Evolutionary conservation across 1,140 invertebrate species (phyloP), one percentile per base, ranked within the genome.

Genomic region (Sarcophaga peregrina): DNA sequence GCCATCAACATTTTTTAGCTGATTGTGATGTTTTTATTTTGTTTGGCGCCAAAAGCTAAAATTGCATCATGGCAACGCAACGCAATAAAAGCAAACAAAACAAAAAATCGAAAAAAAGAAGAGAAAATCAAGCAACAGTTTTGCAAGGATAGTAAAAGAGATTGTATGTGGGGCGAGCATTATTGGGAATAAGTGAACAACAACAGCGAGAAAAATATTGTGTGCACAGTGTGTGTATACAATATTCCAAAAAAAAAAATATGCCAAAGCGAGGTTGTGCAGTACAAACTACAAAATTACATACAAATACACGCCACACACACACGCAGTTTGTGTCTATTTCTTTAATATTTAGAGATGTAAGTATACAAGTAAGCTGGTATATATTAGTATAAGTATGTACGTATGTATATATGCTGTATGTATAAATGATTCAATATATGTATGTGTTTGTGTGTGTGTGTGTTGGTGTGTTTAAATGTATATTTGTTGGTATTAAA

Each of bases 1-100:
- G 17, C 17, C 62, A 68, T 68, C 62, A 68, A 68, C 20, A 37
- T 37, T 37, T 68, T 68, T 68, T 13, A 68, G 62, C 62, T 68
- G 62, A 68, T 68, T 68, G 17, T 46, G 47, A n/a, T 52, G 75
- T 52, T 78, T 17, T 50, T 78, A 50, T 78, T 75, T 75, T 47
- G 75, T 75, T 75, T n/a, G 75, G 75, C 75, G 75, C 75, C 75
- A 52, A 78, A 78, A 50, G 75, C 47, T 78, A 78, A 78, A 37
- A 78, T 50, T 78, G 75, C 48, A 78, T 78, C 48, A 52, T 20
- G 47, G 75, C 75, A 50, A 50, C 17, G 75, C 75, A 50, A 50
- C 17, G 25, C 25, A 37, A 37, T 37, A 37, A 37, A 37, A 37
- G 4, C 25, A 37, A 4, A 37, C 1, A 37, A 37, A 37, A 37